A percentile compares a stretch with the other conserved stretches of the same genome.
These are phyloP conservation scores for Gryllus longicercus DNA, from an alignment of 2,888 invertebrate species.

Conservation along the genomic window DNA sequence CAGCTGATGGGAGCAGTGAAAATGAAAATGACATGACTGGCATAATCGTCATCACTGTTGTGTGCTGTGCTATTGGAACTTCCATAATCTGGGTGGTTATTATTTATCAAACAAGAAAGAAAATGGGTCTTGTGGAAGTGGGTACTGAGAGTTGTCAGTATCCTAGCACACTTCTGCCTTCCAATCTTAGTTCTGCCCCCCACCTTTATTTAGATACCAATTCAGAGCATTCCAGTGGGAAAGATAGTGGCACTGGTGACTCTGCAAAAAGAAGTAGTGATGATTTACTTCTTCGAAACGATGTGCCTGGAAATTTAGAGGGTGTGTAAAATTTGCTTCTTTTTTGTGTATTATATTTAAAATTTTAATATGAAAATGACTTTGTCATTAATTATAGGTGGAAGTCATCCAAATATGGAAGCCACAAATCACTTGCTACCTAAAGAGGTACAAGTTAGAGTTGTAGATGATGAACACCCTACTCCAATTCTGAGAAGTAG, in stretches of 20 bases:
- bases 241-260: slow-evolving; percentile 78
- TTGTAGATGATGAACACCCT: background rate
- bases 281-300: slow-evolving; percentile 46
- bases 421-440: slow-evolving; percentile 22
- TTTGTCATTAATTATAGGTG: slow-evolving; percentile 20
- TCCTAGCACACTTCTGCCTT: slow-evolving; percentile 41
- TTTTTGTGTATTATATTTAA: background rate
- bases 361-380: background rate
- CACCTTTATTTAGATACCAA: slow-evolving; percentile 60
- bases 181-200: slow-evolving; percentile 43
- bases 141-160: slow-evolving; percentile 29
- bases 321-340: background rate
- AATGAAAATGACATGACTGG: slow-evolving; percentile 76
- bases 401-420: slow-evolving; percentile 20
- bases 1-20: slow-evolving; percentile 51
- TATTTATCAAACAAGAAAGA: slow-evolving; percentile 78
- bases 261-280: slow-evolving; percentile 71
- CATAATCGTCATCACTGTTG: slow-evolving; percentile 83
- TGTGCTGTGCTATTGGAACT: slow-evolving; percentile 87
- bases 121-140: slow-evolving; percentile 50
- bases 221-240: slow-evolving; percentile 69
- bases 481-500: slow-evolving; percentile 25
- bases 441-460: slow-evolving; percentile 4
- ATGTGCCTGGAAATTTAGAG: background rate
- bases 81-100: slow-evolving; percentile 89